Evolutionary conservation across 1,140 invertebrate genomes (phyloP).

Genomic region (Meloidogyne floridensis): DNA sequence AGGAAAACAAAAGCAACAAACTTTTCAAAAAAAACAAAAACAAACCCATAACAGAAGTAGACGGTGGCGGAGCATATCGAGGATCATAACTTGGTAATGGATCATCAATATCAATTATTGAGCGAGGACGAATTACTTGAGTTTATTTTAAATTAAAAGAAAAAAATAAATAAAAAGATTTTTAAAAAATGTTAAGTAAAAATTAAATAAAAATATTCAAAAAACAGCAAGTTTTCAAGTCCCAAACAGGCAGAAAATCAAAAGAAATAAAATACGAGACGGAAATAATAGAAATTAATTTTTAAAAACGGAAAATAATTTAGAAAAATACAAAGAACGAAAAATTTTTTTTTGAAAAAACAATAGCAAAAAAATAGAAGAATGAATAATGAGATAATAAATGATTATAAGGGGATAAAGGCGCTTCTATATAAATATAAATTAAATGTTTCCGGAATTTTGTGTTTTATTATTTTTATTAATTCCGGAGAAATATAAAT

Average conservation of each 20-base stretch:
- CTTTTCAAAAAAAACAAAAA: not conserved
- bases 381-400: too few species aligned
- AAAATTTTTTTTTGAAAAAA: slow-evolving; percentile 5
- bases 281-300: not conserved
- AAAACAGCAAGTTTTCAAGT: not conserved
- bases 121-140: slow-evolving; percentile 15
- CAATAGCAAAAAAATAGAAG: not conserved
- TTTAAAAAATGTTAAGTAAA: slow-evolving; percentile 14
- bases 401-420: too few species aligned
- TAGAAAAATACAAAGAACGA: slow-evolving; percentile 8
- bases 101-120: slow-evolving; percentile 55
- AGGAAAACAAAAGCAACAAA: not conserved
- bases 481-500: too few species aligned
- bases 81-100: slow-evolving; percentile 55
- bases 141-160: not conserved
- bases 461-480: too few species aligned
- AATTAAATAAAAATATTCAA: slow-evolving; percentile 31
- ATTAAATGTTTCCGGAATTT: too few species aligned
- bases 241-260: slow-evolving; percentile 13
- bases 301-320: not conserved
- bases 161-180: slow-evolving; percentile 17
- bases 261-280: slow-evolving; percentile 23
- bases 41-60: slow-evolving; percentile 24
- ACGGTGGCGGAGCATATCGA: slow-evolving; percentile 9
- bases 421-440: not conserved